Evolutionary conservation across 2,888 invertebrate genomes (phyloP).

Genomic region (Bedellia somnulentella): DNA sequence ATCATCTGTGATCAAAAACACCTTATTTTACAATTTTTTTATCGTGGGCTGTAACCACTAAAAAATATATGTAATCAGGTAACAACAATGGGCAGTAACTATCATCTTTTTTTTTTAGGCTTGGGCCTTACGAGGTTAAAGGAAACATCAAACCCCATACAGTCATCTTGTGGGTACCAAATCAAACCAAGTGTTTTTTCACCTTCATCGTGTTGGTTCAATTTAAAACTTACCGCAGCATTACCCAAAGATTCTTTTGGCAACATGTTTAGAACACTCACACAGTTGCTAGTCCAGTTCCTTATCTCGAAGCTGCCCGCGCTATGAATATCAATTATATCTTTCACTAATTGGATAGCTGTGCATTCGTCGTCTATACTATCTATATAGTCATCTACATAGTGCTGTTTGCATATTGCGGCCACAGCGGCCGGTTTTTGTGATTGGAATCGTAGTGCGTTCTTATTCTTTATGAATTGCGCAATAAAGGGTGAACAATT

Average conservation of each 20-base stretch:
- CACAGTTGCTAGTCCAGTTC: conserved; percentile 13
- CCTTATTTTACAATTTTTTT: too few species aligned
- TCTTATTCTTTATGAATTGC: conserved; percentile 8
- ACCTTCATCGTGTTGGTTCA: conserved; percentile 7
- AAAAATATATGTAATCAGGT: too few species aligned
- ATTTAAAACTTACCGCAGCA: conserved; percentile 11
- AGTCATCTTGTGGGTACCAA: conserved; percentile 12
- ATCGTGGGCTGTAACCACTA: too few species aligned
- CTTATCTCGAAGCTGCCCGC: conserved; percentile 9
- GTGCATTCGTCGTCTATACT: conserved; percentile 11
- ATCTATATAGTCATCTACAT: conserved; percentile 17
- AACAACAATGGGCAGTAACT: too few species aligned
- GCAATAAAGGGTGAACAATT: conserved; percentile 10
- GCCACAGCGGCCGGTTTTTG: conserved; percentile 9
- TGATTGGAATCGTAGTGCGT: conserved; percentile 5
- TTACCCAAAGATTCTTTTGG: conserved; percentile 11
- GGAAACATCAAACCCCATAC: conserved; percentile 12
- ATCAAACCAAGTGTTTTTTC: conserved; percentile 13
- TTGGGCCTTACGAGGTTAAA: too few species aligned
- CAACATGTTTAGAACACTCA: conserved; percentile 9
- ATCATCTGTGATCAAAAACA: too few species aligned
- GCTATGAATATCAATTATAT: conserved; percentile 9
- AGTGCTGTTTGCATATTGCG: conserved; percentile 13
- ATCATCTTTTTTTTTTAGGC: too few species aligned
- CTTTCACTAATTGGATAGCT: conserved; percentile 9